These are phyloP conservation scores for Aselliscus stoliczkanus DNA, from an alignment of 2,797 vertebrate species.

Conservation along the genomic window DNA sequence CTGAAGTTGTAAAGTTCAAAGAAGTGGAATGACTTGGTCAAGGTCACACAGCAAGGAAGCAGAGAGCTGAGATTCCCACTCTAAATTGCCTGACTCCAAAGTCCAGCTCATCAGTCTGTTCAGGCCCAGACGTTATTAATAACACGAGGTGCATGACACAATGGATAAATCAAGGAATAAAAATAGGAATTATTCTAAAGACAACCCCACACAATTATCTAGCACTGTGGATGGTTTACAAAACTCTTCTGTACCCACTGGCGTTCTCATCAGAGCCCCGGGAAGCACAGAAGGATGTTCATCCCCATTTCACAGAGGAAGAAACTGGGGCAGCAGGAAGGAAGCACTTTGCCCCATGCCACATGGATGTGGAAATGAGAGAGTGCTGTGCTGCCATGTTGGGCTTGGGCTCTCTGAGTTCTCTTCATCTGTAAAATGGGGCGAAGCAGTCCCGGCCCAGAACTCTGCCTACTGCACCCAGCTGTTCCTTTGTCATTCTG, in stretches of 20 bases:
- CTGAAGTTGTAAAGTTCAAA: conserved; percentile 27
- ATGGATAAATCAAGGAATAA: background rate
- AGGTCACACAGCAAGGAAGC: conserved; percentile 39
- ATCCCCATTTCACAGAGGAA: background rate
- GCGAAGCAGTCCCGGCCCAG: background rate
- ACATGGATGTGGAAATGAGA: background rate
- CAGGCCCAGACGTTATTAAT: background rate
- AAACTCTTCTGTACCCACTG: background rate
- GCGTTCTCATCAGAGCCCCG: background rate
- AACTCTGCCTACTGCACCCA: background rate
- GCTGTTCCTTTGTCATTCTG: background rate
- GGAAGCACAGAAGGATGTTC: background rate
- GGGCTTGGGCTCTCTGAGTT: background rate
- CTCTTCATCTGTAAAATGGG: background rate
- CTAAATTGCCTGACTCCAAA: background rate
- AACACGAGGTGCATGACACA: background rate
- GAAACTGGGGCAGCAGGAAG: background rate
- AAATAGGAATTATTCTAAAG: background rate
- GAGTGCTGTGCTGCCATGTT: background rate
- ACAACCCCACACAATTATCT: background rate
- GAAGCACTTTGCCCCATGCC: background rate
- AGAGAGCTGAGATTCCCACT: background rate
- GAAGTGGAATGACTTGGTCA: conserved; percentile 17
- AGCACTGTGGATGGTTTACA: background rate
- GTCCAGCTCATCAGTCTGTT: background rate